These are phyloP conservation scores for Xestia rhomboidea DNA, from an alignment of 2,888 invertebrate species.

Conservation along the genomic window DNA sequence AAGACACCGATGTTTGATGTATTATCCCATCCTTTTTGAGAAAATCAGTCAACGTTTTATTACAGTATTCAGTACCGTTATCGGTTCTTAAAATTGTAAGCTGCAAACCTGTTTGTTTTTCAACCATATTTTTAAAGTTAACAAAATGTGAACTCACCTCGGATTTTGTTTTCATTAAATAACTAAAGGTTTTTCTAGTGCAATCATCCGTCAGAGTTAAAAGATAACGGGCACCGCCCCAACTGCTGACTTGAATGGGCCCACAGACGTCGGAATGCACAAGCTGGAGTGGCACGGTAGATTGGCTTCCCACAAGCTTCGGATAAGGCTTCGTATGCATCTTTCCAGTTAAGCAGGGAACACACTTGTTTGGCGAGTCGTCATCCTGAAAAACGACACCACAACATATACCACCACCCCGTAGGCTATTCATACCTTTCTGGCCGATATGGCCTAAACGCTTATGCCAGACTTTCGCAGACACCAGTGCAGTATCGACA, in stretches of 20 bases:
- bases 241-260: slow-evolving; percentile 17
- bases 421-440: background rate
- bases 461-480: too few species aligned
- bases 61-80: too few species aligned
- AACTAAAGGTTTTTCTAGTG: slow-evolving; percentile 10
- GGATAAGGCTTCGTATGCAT: too few species aligned
- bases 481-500: too few species aligned
- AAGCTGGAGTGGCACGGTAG: background rate
- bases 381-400: slow-evolving; percentile 3
- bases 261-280: slow-evolving; percentile 15
- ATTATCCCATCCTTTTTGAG: too few species aligned
- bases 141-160: slow-evolving; percentile 10
- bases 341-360: background rate
- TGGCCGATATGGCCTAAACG: too few species aligned
- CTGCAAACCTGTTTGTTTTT: too few species aligned
- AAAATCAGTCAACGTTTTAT: too few species aligned
- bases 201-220: slow-evolving; percentile 12
- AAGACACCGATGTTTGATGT: too few species aligned
- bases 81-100: too few species aligned
- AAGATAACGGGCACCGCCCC: slow-evolving; percentile 12
- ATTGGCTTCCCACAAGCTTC: too few species aligned
- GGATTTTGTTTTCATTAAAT: slow-evolving; percentile 12
- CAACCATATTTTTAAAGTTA: slow-evolving; percentile 4
- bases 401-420: background rate
- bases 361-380: background rate